A percentile compares a stretch with the other conserved stretches of the same genome.
Conservation (phyloP, 2,797 vertebrate genomes). For the Tympanoctomys barrerae region DNA sequence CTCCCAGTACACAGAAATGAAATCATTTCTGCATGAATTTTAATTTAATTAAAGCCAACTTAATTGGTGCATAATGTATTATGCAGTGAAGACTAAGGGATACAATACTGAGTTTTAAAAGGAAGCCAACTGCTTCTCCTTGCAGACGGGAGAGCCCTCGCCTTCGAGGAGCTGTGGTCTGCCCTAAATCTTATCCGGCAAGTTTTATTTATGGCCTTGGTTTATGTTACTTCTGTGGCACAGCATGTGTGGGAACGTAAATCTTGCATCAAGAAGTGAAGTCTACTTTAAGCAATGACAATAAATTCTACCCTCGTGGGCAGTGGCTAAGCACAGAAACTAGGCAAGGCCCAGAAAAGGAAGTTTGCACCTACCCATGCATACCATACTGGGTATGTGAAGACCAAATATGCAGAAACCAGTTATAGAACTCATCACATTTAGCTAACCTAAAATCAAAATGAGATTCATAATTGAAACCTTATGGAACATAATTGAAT, state of each 20-base stretch:
- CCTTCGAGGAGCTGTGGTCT: slow-evolving; percentile 43
- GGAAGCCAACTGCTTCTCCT: slow-evolving; percentile 1
- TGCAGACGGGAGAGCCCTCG: slow-evolving; percentile 46
- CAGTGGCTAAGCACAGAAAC: neutral
- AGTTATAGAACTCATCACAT: neutral
- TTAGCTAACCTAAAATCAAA: slow-evolving; percentile 47
- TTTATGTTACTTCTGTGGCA: slow-evolving; percentile 61
- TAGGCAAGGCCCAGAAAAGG: neutral
- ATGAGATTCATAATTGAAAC: slow-evolving; percentile 5
- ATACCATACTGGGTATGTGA: neutral
- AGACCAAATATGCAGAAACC: neutral
- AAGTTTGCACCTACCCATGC: neutral
- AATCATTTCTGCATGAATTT: slow-evolving; percentile 64
- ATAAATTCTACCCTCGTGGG: neutral
- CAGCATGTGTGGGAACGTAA: slow-evolving; percentile 52
- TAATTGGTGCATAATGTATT: slow-evolving; percentile 61
- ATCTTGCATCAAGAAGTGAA: slow-evolving; percentile 60
- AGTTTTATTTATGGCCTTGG: slow-evolving; percentile 60
- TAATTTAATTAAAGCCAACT: slow-evolving; percentile 68
- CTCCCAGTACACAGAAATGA: slow-evolving; percentile 41
- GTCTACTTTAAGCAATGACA: slow-evolving; percentile 43
- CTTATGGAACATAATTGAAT: neutral
- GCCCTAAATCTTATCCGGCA: slow-evolving; percentile 50
- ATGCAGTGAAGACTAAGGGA: slow-evolving; percentile 8
- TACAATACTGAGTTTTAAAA: slow-evolving; percentile 4